Percentiles rank a stretch among this genome's conserved stretches.
Conservation (phyloP, 2,797 vertebrate species). For the Sardinella longiceps region DNA sequence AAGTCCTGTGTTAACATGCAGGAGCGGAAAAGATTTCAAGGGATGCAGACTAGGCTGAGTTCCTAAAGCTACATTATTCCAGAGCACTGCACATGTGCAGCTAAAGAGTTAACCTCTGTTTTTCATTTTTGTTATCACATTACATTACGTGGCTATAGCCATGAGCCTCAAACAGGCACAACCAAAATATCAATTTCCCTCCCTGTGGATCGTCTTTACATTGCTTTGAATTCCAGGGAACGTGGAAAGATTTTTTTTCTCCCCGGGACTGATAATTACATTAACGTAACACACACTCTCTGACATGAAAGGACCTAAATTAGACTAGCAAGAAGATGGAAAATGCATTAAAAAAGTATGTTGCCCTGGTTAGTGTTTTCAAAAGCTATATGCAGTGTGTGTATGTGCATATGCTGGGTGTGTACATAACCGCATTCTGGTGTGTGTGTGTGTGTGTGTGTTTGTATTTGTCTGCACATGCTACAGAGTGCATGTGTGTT, state of each 20-base stretch:
- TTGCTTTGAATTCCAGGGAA: not conserved
- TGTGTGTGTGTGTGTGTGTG: not conserved
- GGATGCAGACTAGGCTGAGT: not conserved
- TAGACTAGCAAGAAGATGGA: not conserved
- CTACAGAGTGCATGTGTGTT: not conserved
- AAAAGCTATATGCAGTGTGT: not conserved
- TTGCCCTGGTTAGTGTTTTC: not conserved
- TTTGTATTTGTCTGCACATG: not conserved
- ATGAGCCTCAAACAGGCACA: not conserved
- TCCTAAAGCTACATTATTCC: too few species aligned
- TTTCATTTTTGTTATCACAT: slow-evolving; percentile 1
- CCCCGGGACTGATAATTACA: not conserved
- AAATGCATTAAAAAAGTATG: not conserved
- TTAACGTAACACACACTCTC: not conserved
- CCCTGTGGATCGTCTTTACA: not conserved
- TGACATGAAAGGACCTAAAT: not conserved
- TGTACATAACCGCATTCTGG: too few species aligned
- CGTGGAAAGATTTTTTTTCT: not conserved
- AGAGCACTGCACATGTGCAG: not conserved
- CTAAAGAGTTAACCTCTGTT: not conserved
- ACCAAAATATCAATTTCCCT: not conserved
- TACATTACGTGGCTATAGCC: not conserved
- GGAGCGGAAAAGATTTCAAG: not conserved
- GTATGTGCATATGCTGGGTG: not conserved
- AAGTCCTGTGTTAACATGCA: too few species aligned